A percentile compares a stretch with the other conserved stretches of the same genome.
phyloP scores from a whole-genome alignment of 2,888 invertebrate species.

The Orthosia incerta region DNA sequence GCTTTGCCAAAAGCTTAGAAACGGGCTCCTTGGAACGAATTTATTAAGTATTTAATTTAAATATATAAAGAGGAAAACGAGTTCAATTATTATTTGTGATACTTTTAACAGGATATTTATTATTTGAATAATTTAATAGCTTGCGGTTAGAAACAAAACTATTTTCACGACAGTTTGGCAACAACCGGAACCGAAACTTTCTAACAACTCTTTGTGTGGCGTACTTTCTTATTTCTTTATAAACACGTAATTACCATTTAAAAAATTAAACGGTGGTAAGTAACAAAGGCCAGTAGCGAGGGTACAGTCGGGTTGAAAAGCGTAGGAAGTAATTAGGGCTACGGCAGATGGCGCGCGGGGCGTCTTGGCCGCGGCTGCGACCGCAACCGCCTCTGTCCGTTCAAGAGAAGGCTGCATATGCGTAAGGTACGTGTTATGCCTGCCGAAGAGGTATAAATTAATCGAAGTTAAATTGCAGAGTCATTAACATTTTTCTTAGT shows the following conservation, averaged over 20 bases:
- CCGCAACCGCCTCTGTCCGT: slow-evolving; percentile 62
- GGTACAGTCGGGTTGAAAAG: slow-evolving; percentile 79
- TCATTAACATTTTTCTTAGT: slow-evolving; percentile 3
- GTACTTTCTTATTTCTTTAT: slow-evolving; percentile 86
- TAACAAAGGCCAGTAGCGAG: slow-evolving; percentile 79
- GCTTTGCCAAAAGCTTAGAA: slow-evolving; percentile 35
- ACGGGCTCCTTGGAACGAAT: neutral
- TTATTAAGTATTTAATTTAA: neutral
- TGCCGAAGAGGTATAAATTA: slow-evolving; percentile 39
- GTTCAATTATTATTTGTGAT: neutral
- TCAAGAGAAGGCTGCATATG: slow-evolving; percentile 46
- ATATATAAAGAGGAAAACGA: neutral
- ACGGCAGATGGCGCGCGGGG: slow-evolving; percentile 84
- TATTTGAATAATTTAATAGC: slow-evolving; percentile 63
- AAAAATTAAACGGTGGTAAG: slow-evolving; percentile 80
- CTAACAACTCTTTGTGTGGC: slow-evolving; percentile 82
- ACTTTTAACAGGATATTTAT: slow-evolving; percentile 11
- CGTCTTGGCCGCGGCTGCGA: slow-evolving; percentile 67
- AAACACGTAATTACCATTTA: slow-evolving; percentile 83
- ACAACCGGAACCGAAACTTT: slow-evolving; percentile 80
- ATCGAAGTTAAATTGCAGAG: slow-evolving; percentile 23
- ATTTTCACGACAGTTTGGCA: slow-evolving; percentile 84
- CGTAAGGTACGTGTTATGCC: slow-evolving; percentile 47
- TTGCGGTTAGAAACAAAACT: slow-evolving; percentile 82
- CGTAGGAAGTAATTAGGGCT: slow-evolving; percentile 86